phyloP scores from a whole-genome alignment of 1,140 invertebrate genomes.

The Drosophila quadrilineata region DNA sequence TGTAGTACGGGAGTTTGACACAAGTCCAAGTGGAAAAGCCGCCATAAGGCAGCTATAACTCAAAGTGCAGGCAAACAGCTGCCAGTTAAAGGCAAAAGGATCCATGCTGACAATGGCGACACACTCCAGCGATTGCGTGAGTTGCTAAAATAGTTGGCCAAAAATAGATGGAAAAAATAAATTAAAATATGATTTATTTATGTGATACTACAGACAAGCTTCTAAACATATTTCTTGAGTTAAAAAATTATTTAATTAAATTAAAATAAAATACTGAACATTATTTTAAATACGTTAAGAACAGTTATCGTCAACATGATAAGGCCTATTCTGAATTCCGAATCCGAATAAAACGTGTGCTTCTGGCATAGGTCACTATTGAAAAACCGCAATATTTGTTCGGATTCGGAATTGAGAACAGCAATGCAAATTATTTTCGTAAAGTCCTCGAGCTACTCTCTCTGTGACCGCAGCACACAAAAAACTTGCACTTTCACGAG shows the following conservation, averaged over 20 bases:
- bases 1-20: constrained; percentile 49
- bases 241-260: no score
- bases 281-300: no score
- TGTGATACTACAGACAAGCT: background rate
- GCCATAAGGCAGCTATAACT: constrained; percentile 68
- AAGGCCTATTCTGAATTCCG: no score
- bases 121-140: constrained; percentile 21
- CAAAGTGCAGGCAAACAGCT: constrained; percentile 74
- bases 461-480: constrained; percentile 19
- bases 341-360: no score
- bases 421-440: background rate
- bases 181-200: background rate
- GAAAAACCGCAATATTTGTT: no score
- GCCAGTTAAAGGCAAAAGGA: constrained; percentile 36
- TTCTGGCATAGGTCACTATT: no score
- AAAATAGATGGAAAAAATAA: background rate
- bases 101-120: constrained; percentile 20
- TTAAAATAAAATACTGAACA: no score
- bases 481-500: constrained; percentile 45
- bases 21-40: constrained; percentile 62
- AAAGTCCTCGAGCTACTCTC: background rate
- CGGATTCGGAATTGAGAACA: no score
- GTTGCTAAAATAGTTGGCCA: background rate
- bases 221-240: no score
- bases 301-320: no score